phyloP scores from a whole-genome alignment of 2,113 vertebrate genomes.

The Phasianus colchicus region DNA sequence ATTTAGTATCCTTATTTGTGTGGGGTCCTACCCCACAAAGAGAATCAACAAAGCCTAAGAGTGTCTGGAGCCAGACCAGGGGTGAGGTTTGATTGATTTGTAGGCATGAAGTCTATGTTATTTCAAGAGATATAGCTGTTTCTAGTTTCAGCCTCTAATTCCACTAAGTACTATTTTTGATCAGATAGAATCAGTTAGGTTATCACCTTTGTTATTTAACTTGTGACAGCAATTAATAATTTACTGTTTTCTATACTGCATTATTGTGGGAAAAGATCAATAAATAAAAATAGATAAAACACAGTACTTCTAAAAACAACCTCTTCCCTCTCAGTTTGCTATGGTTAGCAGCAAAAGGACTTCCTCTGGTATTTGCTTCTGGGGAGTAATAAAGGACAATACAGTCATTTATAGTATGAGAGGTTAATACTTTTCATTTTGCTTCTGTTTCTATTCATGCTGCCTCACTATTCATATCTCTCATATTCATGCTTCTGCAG shows the following conservation, averaged over 20 bases:
- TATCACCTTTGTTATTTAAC: not conserved
- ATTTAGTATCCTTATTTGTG: not conserved
- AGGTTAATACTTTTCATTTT: slow-evolving; percentile 6
- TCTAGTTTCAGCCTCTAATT: slow-evolving; percentile 5
- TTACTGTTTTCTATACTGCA: slow-evolving; percentile 5
- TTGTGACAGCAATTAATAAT: slow-evolving; percentile 11
- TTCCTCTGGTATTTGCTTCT: not conserved
- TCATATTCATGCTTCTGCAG: not conserved
- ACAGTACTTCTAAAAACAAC: not conserved
- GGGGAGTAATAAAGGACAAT: not conserved
- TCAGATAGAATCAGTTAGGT: not conserved
- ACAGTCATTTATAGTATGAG: not conserved
- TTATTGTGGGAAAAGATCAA: not conserved
- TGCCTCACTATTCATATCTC: too few species aligned
- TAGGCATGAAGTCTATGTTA: not conserved
- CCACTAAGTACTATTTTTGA: not conserved
- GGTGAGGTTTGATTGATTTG: not conserved
- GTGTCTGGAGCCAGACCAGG: not conserved
- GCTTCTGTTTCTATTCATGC: not conserved
- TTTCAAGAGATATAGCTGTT: not conserved
- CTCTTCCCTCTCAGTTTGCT: not conserved
- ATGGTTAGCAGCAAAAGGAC: not conserved
- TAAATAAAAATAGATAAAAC: not conserved
- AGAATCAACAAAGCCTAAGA: slow-evolving; percentile 13
- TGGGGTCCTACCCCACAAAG: not conserved